Base-by-base conservation (phyloP, 2,888 invertebrate genomes). In the Tineola bisselliella region DNA sequence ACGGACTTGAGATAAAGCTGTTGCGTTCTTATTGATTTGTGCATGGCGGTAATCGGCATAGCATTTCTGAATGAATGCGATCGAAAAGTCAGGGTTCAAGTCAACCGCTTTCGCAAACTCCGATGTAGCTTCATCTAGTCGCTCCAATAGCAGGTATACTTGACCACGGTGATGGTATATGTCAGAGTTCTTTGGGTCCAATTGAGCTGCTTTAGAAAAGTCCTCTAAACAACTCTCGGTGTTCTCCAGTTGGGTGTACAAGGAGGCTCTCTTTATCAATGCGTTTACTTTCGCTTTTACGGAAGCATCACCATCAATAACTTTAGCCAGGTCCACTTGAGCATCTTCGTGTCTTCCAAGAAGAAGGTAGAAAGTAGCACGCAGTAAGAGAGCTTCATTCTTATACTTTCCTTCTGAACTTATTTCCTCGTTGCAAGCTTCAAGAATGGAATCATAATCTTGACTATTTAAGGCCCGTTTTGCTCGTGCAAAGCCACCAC, bases 101-200 rank as follows among this genome's bases (percentile, higher is more conserved):
- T 91, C 89, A 5, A 95, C 92, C 30, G 96, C 94, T 72, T 91
- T 93, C 59, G 93, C 90, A 80, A 97, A 96, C 78, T 98, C 95
- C 13, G 87, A 76, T 61, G 93, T 89, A 0, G 98, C 97, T 66
- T 93, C 92, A 58, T 93, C 91, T 68, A 95, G 89, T 66, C 92
- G 91, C 62, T 96, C 96, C 70, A 95, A 81, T 58, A 97, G 80
- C 64, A 98, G 84, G 73, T 94, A 90, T 8, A 97, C 93, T 90
- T 98, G 91, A 60, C 97, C 98, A 64, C 97, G 88, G 72, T 98
- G 97, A 76, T 97, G 96, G 77, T 94, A 98, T 61, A 98, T 91
- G 76, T 98, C 98, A 18, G 94, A 90, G 76, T 94, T 95, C 33
- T 92, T 87, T 0, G 95, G 90, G 68, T 95, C 94, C 58, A 96